phyloP scores from a whole-genome alignment of 2,888 invertebrate genomes.

The Pterostichus madidus region DNA sequence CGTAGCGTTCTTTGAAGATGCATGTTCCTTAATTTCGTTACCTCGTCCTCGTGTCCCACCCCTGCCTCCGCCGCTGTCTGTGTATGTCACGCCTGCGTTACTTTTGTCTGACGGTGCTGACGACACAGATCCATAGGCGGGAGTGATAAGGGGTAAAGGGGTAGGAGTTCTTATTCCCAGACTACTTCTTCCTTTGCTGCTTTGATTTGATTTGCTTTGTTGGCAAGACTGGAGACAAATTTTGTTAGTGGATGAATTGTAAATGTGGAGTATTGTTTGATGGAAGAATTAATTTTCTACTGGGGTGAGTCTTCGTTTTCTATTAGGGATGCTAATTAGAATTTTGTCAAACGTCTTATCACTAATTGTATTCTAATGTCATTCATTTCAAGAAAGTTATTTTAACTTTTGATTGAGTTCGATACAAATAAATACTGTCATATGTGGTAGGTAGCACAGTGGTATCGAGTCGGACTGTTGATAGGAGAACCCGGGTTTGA shows the following conservation, averaged over 20 bases:
- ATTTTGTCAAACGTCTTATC: not conserved
- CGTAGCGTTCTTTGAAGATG: slow-evolving; percentile 55
- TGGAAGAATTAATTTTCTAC: slow-evolving; percentile 8
- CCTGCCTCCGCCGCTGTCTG: slow-evolving; percentile 9
- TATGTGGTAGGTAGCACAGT: too few relatives aligned
- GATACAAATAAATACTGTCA: too few relatives aligned
- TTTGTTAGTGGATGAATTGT: slow-evolving; percentile 39
- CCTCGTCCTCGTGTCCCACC: not conserved
- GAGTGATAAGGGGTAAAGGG: slow-evolving; percentile 1
- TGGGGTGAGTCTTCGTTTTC: too few relatives aligned
- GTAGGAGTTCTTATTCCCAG: not conserved
- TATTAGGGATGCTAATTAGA: not conserved
- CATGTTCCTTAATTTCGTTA: slow-evolving; percentile 62
- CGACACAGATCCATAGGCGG: slow-evolving; percentile 25
- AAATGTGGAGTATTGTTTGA: slow-evolving; percentile 2
- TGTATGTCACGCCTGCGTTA: slow-evolving; percentile 49
- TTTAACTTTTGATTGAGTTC: too few relatives aligned
- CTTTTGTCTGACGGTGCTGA: slow-evolving; percentile 51
- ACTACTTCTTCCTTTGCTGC: slow-evolving; percentile 28
- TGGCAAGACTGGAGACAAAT: slow-evolving; percentile 28
- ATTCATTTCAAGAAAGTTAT: not conserved
- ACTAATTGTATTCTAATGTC: not conserved
- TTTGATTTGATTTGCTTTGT: slow-evolving; percentile 55
- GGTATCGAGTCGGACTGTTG: too few relatives aligned
- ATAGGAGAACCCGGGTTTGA: too few relatives aligned